Conservation (phyloP, 1,140 invertebrate genomes). For the Mycetomoellerius zeteki region DNA sequence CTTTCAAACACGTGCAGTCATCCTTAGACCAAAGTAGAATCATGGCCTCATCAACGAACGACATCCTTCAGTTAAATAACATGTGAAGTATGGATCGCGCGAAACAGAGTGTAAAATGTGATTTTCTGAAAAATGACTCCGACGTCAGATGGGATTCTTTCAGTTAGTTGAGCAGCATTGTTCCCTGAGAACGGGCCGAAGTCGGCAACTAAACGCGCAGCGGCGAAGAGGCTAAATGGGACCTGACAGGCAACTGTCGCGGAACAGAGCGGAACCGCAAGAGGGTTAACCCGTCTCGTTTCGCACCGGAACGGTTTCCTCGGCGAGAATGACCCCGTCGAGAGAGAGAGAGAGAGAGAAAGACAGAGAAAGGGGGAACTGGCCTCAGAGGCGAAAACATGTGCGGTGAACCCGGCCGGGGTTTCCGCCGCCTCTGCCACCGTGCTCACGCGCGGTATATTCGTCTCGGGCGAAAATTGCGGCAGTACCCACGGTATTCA, state of each 20-base stretch:
- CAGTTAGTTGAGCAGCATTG: slow-evolving; percentile 41
- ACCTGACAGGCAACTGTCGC: slow-evolving; percentile 59
- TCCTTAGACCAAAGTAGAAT: neutral
- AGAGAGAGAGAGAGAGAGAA: slow-evolving; percentile 10
- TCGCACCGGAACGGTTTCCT: slow-evolving; percentile 48
- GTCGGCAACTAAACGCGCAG: slow-evolving; percentile 32
- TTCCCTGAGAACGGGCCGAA: slow-evolving; percentile 14
- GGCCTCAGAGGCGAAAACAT: slow-evolving; percentile 28
- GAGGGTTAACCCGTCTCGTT: slow-evolving; percentile 56
- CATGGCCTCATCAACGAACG: neutral
- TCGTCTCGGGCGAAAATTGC: slow-evolving; percentile 61
- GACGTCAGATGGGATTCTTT: slow-evolving; percentile 46
- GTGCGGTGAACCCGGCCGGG: slow-evolving; percentile 48
- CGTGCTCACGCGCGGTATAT: slow-evolving; percentile 34
- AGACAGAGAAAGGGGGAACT: neutral
- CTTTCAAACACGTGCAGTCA: neutral
- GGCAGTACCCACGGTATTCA: slow-evolving; percentile 54
- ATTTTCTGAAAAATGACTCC: slow-evolving; percentile 60
- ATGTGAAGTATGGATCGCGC: neutral
- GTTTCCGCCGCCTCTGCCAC: neutral
- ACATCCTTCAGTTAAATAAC: slow-evolving; percentile 24
- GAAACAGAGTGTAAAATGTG: slow-evolving; percentile 43
- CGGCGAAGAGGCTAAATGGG: slow-evolving; percentile 44
- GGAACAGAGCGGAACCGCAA: slow-evolving; percentile 60
- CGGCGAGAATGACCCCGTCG: slow-evolving; percentile 24